phyloP scores from a whole-genome alignment of 2,113 vertebrate species.

The Garra rufa region DNA sequence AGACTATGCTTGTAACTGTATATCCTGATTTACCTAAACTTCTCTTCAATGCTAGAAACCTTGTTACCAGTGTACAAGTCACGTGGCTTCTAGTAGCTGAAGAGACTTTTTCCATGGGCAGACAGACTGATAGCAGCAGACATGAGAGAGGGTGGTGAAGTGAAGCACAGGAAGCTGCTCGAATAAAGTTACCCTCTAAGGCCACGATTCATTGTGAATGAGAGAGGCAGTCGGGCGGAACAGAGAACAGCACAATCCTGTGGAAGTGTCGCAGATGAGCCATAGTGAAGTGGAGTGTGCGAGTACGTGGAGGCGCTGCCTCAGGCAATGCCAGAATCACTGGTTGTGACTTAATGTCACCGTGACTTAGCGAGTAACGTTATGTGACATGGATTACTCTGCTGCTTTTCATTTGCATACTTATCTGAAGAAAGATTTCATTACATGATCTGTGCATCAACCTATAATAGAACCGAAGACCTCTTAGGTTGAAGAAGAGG shows the following conservation, averaged over 20 bases:
- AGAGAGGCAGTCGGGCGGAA: constrained; percentile 6
- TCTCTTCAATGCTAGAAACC: not conserved
- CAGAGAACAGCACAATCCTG: not conserved
- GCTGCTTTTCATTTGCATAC: not conserved
- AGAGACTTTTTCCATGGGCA: not conserved
- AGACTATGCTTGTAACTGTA: too few species aligned
- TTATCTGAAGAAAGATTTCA: not conserved
- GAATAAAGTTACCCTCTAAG: not conserved
- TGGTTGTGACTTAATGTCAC: constrained; percentile 1
- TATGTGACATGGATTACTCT: not conserved
- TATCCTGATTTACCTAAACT: not conserved
- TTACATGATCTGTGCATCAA: not conserved
- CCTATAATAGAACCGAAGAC: not conserved
- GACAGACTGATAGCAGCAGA: not conserved
- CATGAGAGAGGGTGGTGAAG: not conserved
- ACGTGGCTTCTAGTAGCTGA: not conserved
- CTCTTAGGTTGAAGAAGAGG: not conserved
- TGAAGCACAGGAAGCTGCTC: constrained; percentile 5
- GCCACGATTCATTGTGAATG: not conserved
- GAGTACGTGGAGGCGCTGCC: not conserved
- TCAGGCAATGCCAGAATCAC: not conserved
- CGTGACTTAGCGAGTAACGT: not conserved
- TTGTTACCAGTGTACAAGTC: too few species aligned
- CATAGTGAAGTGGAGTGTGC: not conserved
- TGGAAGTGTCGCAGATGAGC: not conserved